Conservation (phyloP, 2,888 invertebrate genomes). For the Drosophila maculinotata region DNA sequence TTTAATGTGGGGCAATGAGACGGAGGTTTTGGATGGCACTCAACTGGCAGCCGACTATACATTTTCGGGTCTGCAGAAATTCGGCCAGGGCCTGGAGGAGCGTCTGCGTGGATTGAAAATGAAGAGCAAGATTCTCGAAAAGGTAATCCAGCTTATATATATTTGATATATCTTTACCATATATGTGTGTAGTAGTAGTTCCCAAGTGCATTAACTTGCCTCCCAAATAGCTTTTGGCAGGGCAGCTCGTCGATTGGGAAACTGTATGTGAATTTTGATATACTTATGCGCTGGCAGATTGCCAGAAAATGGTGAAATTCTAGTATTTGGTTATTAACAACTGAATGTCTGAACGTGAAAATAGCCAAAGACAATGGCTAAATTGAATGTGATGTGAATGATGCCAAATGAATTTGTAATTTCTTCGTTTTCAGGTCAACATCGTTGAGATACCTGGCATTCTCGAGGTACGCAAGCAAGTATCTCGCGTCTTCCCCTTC, state of each 20-base stretch:
- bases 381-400: constrained; percentile 46
- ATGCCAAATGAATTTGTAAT: constrained; percentile 31
- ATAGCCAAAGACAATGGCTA: constrained; percentile 55
- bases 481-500: constrained; percentile 96
- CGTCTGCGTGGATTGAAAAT: constrained; percentile 92
- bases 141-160: constrained; percentile 86
- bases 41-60: constrained; percentile 98
- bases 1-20: constrained; percentile 94
- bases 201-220: constrained; percentile 68
- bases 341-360: constrained; percentile 58
- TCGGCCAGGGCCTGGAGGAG: constrained; percentile 96
- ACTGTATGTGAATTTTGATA: constrained; percentile 57
- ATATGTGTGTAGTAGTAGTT: constrained; percentile 27
- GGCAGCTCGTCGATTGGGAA: constrained; percentile 68
- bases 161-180: constrained; percentile 1
- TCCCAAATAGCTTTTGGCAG: constrained; percentile 65
- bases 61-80: constrained; percentile 96
- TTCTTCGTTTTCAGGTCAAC: constrained; percentile 89
- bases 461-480: constrained; percentile 96
- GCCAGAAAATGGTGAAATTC: constrained; percentile 53
- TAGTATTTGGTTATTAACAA: constrained; percentile 74
- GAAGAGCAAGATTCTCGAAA: constrained; percentile 93
- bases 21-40: constrained; percentile 94
- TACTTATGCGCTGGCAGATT: constrained; percentile 57
- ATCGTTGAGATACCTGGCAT: constrained; percentile 98